A percentile compares a stretch with the other conserved stretches of the same genome.
Evolutionary conservation across 2,888 invertebrate species (phyloP).

Genomic region (Steromphala cineraria): DNA sequence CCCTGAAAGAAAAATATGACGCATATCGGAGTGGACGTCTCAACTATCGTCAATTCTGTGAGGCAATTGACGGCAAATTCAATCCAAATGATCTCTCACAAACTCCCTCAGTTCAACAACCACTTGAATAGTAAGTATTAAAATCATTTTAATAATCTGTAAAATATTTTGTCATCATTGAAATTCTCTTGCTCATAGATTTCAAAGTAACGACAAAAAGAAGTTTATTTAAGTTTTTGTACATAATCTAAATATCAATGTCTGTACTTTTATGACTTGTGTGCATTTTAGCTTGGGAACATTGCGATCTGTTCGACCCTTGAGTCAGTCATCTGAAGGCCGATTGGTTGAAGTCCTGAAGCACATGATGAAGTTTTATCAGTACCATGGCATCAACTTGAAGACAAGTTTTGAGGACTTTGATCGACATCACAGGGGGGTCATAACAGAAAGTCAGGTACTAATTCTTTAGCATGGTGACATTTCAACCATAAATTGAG

Average conservation of each 20-base stretch:
- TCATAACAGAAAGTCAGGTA: conserved; percentile 75
- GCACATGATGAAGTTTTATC: conserved; percentile 69
- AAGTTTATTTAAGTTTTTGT: too few relatives aligned
- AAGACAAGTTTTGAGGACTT: conserved; percentile 73
- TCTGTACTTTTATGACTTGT: too few relatives aligned
- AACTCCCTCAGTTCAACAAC: conserved; percentile 63
- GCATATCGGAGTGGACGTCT: conserved; percentile 62
- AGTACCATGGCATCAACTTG: conserved; percentile 71
- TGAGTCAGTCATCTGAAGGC: conserved; percentile 62
- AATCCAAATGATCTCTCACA: conserved; percentile 62
- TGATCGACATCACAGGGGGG: conserved; percentile 73
- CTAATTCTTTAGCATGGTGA: background rate
- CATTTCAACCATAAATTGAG: too few relatives aligned
- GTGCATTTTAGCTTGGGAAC: conserved; percentile 67
- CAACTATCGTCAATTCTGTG: conserved; percentile 73
- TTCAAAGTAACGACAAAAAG: too few relatives aligned
- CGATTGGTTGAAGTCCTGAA: conserved; percentile 59
- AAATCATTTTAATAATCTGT: too few relatives aligned
- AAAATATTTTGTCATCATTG: too few relatives aligned
- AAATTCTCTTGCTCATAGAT: too few relatives aligned
- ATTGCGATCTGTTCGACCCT: conserved; percentile 64
- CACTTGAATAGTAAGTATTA: conserved; percentile 70
- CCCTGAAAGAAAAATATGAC: conserved; percentile 68
- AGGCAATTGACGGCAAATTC: conserved; percentile 69
- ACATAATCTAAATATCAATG: too few relatives aligned